Base-by-base conservation (phyloP, 2,888 invertebrate species). In the Cepaea hortensis region DNA sequence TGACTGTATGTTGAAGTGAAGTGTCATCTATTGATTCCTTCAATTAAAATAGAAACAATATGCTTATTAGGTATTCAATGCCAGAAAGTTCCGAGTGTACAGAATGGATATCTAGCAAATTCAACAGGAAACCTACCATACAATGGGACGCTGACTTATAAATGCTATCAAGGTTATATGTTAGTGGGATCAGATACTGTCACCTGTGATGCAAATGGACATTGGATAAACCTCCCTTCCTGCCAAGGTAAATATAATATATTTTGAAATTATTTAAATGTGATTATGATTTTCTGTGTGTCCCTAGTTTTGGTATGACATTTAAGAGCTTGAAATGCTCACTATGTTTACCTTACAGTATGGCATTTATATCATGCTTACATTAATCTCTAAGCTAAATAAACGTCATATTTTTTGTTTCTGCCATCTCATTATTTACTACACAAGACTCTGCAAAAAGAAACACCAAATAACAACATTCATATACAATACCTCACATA, bases 131-230 rank as follows among this genome's bases (percentile, higher is more conserved):
- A 50, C 46, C 85, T 90, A 20, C 88, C 87, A 6, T 92, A 87
- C 85, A 87, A 86, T 13, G 86, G 87, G 46, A 88, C 86, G n/a
- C 91, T 89, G 13, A 90, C 88, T 35, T 93, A 92, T 85, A 50
- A 87, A 23, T 93, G 93, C 81, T 90, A 89, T 83, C 90, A 89
- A 62, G 93, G 93, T 7, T 92, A 90, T 81, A 87, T 85, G 20
- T 68, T 92, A 70, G 23, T n/a, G 18, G 91, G 90, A 18, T 20
- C 80, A 55, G 84, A 81, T 48, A 90, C 85, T 62, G 88, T 91
- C 48, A 89, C 85, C 0, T 93, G 93, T 88, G 87, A 87, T 50
- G 75, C 87, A 11, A 76, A 81, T 82, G 90, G 90, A 65, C 11
- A n/a, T 18, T 93, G 92, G 92, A 83, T 86, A 18, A 35, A 50